phyloP scores from a whole-genome alignment of 2,888 invertebrate genomes.

The Pachliopta kotzebuea region DNA sequence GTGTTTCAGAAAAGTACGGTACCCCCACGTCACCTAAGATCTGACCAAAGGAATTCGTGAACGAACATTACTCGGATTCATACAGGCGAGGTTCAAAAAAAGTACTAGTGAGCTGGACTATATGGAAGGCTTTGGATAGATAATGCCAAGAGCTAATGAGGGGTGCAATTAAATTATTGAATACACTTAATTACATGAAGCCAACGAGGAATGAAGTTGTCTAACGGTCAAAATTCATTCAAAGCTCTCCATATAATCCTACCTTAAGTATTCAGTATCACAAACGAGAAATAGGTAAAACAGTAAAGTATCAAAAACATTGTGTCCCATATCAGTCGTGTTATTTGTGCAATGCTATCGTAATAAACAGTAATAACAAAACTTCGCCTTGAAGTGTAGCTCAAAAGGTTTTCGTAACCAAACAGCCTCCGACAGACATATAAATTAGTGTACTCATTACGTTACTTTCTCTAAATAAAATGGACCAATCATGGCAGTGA shows the following conservation, averaged over 20 bases:
- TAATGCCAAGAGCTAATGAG: slow-evolving; percentile 8
- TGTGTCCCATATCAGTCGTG: slow-evolving; percentile 79
- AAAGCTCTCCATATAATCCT: slow-evolving; percentile 36
- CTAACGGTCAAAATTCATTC: slow-evolving; percentile 27
- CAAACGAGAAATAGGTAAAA: slow-evolving; percentile 71
- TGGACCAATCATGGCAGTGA: slow-evolving; percentile 80
- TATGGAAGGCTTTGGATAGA: slow-evolving; percentile 25
- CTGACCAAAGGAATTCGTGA: slow-evolving; percentile 50
- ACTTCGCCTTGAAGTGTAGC: slow-evolving; percentile 77
- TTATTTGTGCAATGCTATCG: slow-evolving; percentile 76
- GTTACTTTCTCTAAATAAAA: slow-evolving; percentile 68
- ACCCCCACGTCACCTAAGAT: slow-evolving; percentile 7
- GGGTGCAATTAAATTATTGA: slow-evolving; percentile 9
- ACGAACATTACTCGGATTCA: slow-evolving; percentile 55
- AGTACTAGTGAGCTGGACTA: slow-evolving; percentile 36
- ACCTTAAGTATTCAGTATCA: slow-evolving; percentile 52
- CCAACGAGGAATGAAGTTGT: slow-evolving; percentile 10
- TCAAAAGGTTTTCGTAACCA: slow-evolving; percentile 72
- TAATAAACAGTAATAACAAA: slow-evolving; percentile 68
- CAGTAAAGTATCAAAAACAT: slow-evolving; percentile 76
- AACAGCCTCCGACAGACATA: slow-evolving; percentile 78
- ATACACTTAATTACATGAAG: slow-evolving; percentile 14
- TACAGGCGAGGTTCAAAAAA: slow-evolving; percentile 62
- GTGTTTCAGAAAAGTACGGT: slow-evolving; percentile 4
- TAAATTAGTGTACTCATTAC: slow-evolving; percentile 71